Conservation (phyloP, 2,888 invertebrate species). For the Graphium colonna region DNA sequence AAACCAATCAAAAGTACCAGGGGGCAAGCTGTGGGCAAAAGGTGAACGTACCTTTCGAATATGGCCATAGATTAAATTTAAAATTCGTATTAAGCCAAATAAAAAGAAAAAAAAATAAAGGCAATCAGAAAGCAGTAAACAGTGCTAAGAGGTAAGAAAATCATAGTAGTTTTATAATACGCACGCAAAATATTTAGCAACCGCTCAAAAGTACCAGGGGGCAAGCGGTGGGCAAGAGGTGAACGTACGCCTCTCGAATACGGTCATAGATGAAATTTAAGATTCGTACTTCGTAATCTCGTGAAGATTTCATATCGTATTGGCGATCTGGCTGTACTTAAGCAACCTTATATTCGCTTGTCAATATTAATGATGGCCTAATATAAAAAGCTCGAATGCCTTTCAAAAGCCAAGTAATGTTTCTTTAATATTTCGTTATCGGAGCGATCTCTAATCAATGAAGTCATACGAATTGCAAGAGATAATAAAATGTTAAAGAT, state of each 20-base stretch:
- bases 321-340: neutral
- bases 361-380: neutral
- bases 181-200: neutral
- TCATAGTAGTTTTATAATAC: too few relatives aligned
- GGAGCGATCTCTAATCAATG: too few relatives aligned
- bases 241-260: conserved; percentile 9
- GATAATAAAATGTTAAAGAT: too few relatives aligned
- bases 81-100: too few relatives aligned
- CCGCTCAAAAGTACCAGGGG: neutral
- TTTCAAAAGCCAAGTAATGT: neutral
- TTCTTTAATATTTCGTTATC: neutral
- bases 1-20: neutral
- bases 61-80: too few relatives aligned
- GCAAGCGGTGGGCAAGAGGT: conserved; percentile 2
- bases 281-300: neutral
- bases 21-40: too few relatives aligned
- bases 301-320: neutral
- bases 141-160: too few relatives aligned
- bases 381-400: neutral
- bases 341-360: neutral
- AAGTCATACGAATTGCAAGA: too few relatives aligned
- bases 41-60: too few relatives aligned
- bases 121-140: too few relatives aligned
- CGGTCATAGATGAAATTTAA: conserved; percentile 1
- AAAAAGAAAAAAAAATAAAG: too few relatives aligned